Percentiles rank a stretch among this genome's conserved stretches.
Conservation (phyloP, 2,888 invertebrate genomes). For the Xylocampa areola region DNA sequence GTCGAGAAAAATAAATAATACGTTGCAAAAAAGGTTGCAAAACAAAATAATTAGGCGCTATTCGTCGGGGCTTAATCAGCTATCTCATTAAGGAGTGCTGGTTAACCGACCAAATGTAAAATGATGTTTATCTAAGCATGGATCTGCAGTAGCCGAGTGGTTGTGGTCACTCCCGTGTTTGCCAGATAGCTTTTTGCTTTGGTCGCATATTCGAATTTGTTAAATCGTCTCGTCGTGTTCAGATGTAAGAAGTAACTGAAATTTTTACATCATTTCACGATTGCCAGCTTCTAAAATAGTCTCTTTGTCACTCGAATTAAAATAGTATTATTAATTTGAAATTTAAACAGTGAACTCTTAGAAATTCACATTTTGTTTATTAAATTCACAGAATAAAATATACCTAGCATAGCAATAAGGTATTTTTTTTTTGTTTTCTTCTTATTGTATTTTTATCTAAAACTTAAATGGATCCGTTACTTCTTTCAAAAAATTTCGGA, state of each 20-base stretch:
- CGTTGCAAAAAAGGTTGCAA: constrained; percentile 47
- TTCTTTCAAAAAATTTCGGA: no score
- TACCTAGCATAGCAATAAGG: no score
- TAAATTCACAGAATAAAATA: no score
- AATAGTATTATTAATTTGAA: no score
- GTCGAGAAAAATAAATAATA: constrained; percentile 40
- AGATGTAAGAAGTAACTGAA: constrained; percentile 38
- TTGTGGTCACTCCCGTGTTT: constrained; percentile 53
- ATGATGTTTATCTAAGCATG: constrained; percentile 63
- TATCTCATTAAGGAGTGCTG: constrained; percentile 63
- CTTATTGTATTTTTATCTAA: no score
- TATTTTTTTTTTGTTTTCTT: no score
- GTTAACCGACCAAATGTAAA: constrained; percentile 63
- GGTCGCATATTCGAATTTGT: constrained; percentile 57
- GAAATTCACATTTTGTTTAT: no score
- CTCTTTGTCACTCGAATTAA: no score
- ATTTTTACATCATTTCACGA: no score
- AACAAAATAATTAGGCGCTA: constrained; percentile 53
- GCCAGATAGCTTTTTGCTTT: constrained; percentile 63
- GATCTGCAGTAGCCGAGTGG: constrained; percentile 55
- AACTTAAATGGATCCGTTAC: no score
- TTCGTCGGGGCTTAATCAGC: constrained; percentile 62
- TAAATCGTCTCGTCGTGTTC: constrained; percentile 46
- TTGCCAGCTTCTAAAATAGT: no score
- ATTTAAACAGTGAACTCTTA: no score